A percentile compares a stretch with the other conserved stretches of the same genome.
phyloP scores from a whole-genome alignment of 2,797 vertebrate species.

The Octomys mimax region DNA sequence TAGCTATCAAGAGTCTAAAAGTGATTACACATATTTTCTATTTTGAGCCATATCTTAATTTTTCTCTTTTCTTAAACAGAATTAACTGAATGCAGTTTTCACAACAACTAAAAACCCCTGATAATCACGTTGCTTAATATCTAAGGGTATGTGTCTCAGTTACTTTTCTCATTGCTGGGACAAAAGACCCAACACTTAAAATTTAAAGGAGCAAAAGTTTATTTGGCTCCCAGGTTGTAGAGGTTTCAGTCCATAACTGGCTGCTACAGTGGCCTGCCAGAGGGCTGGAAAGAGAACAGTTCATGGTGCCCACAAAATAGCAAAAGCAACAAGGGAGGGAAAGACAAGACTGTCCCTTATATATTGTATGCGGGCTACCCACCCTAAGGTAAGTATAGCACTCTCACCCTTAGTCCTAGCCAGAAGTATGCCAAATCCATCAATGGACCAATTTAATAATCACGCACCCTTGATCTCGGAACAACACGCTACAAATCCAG shows the following conservation, averaged over 20 bases:
- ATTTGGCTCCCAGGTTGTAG: neutral
- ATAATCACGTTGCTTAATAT: neutral
- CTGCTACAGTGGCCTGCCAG: neutral
- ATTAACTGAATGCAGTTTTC: constrained; percentile 62
- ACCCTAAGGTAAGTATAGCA: neutral
- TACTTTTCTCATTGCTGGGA: neutral
- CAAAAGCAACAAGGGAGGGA: neutral
- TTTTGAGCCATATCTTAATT: constrained; percentile 40
- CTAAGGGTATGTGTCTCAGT: neutral
- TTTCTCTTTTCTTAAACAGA: constrained; percentile 38
- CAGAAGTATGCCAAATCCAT: neutral
- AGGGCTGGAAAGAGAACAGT: neutral
- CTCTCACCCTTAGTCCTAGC: neutral
- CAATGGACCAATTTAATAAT: neutral
- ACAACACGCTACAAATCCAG: neutral
- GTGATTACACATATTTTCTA: constrained; percentile 27
- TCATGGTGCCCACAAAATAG: neutral
- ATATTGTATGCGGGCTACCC: neutral
- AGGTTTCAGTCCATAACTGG: neutral
- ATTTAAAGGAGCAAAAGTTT: neutral
- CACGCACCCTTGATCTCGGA: neutral
- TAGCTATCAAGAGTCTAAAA: constrained; percentile 20
- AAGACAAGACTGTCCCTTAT: neutral
- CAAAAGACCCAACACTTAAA: neutral
- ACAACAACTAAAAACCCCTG: constrained; percentile 18